phyloP scores from a whole-genome alignment of 2,113 vertebrate genomes.

The Falcunculus frontatus region DNA sequence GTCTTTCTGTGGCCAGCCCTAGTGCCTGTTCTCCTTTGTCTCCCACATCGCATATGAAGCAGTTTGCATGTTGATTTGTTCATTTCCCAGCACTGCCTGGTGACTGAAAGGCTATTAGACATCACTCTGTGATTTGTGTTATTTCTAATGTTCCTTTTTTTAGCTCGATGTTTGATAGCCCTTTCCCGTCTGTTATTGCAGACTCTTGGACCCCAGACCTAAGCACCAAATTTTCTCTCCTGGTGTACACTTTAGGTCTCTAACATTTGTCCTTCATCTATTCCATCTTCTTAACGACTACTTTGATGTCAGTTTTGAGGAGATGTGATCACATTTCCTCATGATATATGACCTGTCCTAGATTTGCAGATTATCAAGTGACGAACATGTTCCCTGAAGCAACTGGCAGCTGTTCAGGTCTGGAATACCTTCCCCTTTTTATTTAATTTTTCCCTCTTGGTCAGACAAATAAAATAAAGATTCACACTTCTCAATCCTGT shows the following conservation, averaged over 20 bases:
- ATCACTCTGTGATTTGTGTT: not conserved
- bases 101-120: not conserved
- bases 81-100: not conserved
- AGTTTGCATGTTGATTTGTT: not conserved
- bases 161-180: not conserved
- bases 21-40: not conserved
- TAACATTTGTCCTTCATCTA: not conserved
- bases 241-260: not conserved
- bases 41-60: not conserved
- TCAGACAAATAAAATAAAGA: not conserved
- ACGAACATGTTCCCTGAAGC: not conserved
- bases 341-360: not conserved
- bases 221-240: not conserved
- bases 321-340: not conserved
- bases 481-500: not conserved
- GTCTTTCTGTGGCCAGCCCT: not conserved
- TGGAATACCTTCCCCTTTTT: not conserved
- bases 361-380: not conserved
- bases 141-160: not conserved
- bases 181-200: not conserved
- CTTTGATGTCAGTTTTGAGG: slow-evolving; percentile 12
- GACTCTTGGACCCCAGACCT: not conserved
- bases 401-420: not conserved
- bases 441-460: not conserved
- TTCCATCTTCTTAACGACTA: not conserved